Conservation (phyloP, 2,797 vertebrate species). For the Sebastes vulpes region DNA sequence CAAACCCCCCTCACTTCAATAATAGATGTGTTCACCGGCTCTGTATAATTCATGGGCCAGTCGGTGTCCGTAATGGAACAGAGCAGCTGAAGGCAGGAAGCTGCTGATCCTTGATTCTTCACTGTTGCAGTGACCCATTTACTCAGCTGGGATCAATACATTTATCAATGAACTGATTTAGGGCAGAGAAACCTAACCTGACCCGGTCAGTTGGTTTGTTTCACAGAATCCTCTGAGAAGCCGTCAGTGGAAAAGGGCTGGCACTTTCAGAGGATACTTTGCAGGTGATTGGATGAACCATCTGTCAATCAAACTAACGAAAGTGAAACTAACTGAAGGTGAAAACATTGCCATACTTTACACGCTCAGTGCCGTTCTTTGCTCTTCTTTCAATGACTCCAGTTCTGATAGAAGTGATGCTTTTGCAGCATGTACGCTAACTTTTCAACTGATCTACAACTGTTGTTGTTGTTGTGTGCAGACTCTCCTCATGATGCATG, state of each 20-base stretch:
- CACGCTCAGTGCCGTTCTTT: too few relatives aligned
- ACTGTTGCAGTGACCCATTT: slow-evolving; percentile 21
- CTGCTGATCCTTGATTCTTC: slow-evolving; percentile 33
- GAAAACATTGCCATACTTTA: too few relatives aligned
- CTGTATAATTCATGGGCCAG: slow-evolving; percentile 77
- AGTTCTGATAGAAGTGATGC: too few relatives aligned
- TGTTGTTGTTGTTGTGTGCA: not conserved
- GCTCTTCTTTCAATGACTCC: too few relatives aligned
- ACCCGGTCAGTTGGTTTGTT: too few relatives aligned
- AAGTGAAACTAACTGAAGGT: too few relatives aligned
- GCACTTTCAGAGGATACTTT: too few relatives aligned
- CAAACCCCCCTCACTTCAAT: slow-evolving; percentile 61
- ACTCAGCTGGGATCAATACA: slow-evolving; percentile 28
- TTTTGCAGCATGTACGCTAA: too few relatives aligned
- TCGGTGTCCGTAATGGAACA: slow-evolving; percentile 69
- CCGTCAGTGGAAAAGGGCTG: too few relatives aligned
- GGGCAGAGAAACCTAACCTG: not conserved
- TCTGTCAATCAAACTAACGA: too few relatives aligned
- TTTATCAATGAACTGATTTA: not conserved
- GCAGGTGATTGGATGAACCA: too few relatives aligned
- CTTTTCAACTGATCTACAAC: not conserved
- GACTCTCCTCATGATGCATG: not conserved
- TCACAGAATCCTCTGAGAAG: too few relatives aligned
- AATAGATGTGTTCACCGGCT: slow-evolving; percentile 69
- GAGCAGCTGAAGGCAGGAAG: slow-evolving; percentile 48